Conservation (phyloP, 2,888 invertebrate genomes). For the Drosophila falleni region DNA sequence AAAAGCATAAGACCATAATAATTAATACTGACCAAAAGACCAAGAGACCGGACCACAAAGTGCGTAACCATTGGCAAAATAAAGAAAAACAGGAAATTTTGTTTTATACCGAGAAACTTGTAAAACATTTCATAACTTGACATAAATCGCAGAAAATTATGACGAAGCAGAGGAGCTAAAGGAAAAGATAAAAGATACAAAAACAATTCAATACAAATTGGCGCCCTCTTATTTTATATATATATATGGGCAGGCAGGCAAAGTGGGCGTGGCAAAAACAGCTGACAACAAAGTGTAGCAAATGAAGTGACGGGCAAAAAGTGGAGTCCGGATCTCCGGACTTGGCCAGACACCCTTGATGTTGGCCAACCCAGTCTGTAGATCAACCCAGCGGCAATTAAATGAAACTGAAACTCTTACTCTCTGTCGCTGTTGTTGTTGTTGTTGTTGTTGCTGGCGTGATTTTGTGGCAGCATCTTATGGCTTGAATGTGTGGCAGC, state of each 20-base stretch:
- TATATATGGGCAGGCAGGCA: no score
- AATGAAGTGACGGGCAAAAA: conserved; percentile 22
- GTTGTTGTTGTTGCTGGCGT: conserved; percentile 24
- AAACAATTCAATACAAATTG: conserved; percentile 23
- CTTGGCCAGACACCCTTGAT: conserved; percentile 23
- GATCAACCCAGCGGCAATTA: conserved; percentile 52
- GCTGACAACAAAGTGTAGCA: conserved; percentile 35
- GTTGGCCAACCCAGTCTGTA: conserved; percentile 22
- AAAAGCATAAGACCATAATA: conserved; percentile 58
- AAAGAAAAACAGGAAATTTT: conserved; percentile 69
- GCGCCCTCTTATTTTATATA: conserved; percentile 8
- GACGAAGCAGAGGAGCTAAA: conserved; percentile 35
- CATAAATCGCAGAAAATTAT: conserved; percentile 55
- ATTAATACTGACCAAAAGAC: conserved; percentile 59
- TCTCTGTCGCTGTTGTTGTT: conserved; percentile 30
- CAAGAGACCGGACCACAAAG: conserved; percentile 47
- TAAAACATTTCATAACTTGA: conserved; percentile 72
- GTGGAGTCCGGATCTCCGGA: not conserved
- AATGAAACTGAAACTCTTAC: conserved; percentile 77
- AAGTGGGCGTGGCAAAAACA: conserved; percentile 30
- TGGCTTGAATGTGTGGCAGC: conserved; percentile 71
- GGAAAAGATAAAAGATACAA: conserved; percentile 8
- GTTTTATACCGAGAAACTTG: conserved; percentile 31
- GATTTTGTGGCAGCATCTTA: conserved; percentile 49
- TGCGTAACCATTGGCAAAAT: conserved; percentile 63